A percentile compares a stretch with the other conserved stretches of the same genome.
Conservation (phyloP, 2,113 vertebrate genomes). For the Pelecanoides urinatrix region DNA sequence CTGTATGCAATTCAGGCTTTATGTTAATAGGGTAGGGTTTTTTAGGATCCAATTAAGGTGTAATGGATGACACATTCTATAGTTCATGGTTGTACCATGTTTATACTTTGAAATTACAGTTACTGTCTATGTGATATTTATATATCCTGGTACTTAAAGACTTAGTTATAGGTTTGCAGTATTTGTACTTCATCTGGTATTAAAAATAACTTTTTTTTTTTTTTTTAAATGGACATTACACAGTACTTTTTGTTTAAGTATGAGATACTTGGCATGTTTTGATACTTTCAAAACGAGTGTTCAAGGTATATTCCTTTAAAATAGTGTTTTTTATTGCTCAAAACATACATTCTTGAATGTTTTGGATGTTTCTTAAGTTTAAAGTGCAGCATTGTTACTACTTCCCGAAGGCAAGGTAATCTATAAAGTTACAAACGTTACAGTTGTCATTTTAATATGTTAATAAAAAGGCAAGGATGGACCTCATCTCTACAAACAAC, state of each 20-base stretch:
- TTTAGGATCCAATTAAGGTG: not conserved
- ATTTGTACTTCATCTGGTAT: not conserved
- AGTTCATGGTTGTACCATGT: not conserved
- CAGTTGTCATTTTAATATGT: not conserved
- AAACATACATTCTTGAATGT: not conserved
- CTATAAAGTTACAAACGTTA: not conserved
- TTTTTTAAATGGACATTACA: not conserved
- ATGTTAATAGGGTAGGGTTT: not conserved
- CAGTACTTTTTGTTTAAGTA: not conserved
- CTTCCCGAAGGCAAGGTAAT: not conserved
- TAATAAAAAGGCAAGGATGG: not conserved
- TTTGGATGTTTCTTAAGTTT: not conserved
- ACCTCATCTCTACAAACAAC: not conserved
- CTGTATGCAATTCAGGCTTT: not conserved
- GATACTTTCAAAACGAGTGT: not conserved
- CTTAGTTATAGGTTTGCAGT: not conserved
- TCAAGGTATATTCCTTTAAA: not conserved
- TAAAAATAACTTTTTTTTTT: not conserved
- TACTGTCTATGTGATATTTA: not conserved
- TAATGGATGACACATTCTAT: not conserved
- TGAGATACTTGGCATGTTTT: not conserved
- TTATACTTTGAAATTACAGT: not conserved
- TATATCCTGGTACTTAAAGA: not conserved
- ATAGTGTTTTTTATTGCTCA: not conserved
- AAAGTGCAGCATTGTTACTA: not conserved